These are phyloP conservation scores for Poeciliopsis prolifica DNA, from an alignment of 2,113 vertebrate species.

Conservation along the genomic window DNA sequence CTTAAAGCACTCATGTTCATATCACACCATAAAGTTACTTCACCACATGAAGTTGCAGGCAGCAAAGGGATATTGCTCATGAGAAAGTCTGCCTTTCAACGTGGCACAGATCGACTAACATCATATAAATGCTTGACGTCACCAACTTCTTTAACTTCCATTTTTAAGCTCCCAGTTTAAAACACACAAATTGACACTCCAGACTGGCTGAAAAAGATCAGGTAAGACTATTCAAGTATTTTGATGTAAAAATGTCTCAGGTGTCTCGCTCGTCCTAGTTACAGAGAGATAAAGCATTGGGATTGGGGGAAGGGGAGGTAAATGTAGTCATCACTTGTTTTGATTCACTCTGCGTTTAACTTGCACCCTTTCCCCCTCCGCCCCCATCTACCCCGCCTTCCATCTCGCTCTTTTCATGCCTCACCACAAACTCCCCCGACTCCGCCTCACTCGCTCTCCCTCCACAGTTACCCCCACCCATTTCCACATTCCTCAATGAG, in stretches of 20 bases:
- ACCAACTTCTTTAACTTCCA: neutral
- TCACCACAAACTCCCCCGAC: conserved; percentile 49
- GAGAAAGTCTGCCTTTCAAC: neutral
- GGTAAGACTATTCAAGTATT: neutral
- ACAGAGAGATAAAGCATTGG: neutral
- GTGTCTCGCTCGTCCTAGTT: conserved; percentile 1
- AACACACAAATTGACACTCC: neutral
- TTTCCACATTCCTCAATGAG: conserved; percentile 64
- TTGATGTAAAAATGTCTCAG: conserved; percentile 3
- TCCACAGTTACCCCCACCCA: conserved; percentile 35
- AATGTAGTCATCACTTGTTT: conserved; percentile 60
- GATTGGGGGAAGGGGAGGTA: conserved; percentile 6
- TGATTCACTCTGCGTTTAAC: conserved; percentile 66
- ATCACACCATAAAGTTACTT: neutral
- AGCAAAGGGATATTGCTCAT: neutral
- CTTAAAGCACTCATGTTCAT: neutral
- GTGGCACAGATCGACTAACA: neutral
- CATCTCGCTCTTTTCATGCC: conserved; percentile 56
- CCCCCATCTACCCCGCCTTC: conserved; percentile 15
- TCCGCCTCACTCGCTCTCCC: conserved; percentile 9
- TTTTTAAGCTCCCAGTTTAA: neutral
- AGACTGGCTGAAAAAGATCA: conserved; percentile 24
- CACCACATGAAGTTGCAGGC: too few species aligned
- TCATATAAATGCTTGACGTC: neutral
- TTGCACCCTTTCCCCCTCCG: conserved; percentile 36